A percentile compares a stretch with the other conserved stretches of the same genome.
phyloP scores from a whole-genome alignment of 1,140 invertebrate genomes.

The Scaptomyza hsui region DNA sequence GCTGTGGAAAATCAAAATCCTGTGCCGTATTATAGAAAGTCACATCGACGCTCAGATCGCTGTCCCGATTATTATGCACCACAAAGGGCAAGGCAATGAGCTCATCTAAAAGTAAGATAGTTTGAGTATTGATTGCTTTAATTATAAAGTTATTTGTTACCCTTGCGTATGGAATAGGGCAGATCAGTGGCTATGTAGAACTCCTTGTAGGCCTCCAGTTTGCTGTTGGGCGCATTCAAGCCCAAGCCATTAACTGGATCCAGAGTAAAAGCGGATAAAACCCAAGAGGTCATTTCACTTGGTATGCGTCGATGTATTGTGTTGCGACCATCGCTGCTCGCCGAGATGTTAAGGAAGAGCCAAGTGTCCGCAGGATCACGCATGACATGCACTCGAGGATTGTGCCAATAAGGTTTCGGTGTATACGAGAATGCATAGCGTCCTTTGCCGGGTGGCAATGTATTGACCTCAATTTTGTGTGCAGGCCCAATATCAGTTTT shows the following conservation, averaged over 20 bases:
- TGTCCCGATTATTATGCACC: constrained; percentile 95
- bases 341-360: constrained; percentile 93
- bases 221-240: constrained; percentile 88
- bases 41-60: constrained; percentile 91
- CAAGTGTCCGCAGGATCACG: constrained; percentile 90
- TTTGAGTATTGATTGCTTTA: not conserved
- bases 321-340: constrained; percentile 85
- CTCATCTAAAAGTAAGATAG: constrained; percentile 85
- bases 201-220: constrained; percentile 93
- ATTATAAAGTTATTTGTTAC: constrained; percentile 68
- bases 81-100: constrained; percentile 94
- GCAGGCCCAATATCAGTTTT: constrained; percentile 83
- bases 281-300: constrained; percentile 96
- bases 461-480: constrained; percentile 86
- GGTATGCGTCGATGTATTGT: constrained; percentile 88
- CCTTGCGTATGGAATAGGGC: constrained; percentile 95
- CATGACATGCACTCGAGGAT: constrained; percentile 91
- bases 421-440: constrained; percentile 95
- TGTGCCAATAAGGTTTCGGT: constrained; percentile 91
- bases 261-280: constrained; percentile 95
- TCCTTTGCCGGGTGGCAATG: constrained; percentile 92
- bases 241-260: constrained; percentile 94
- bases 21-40: constrained; percentile 92
- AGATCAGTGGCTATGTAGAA: constrained; percentile 93
- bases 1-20: constrained; percentile 92